Evolutionary conservation across 2,797 vertebrate genomes (phyloP).

Genomic region (Bradypodion pumilum): DNA sequence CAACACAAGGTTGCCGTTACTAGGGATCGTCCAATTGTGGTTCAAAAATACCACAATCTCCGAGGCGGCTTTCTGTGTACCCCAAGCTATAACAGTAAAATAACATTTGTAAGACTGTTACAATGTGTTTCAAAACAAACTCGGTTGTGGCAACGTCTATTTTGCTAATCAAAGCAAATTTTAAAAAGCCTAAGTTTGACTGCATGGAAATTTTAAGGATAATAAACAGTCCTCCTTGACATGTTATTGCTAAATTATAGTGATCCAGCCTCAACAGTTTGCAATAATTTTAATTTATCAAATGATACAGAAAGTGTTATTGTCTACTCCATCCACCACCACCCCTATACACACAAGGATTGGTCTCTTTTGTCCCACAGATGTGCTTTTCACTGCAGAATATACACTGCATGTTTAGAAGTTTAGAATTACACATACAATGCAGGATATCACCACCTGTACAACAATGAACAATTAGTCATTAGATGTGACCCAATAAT

Average conservation of each 20-base stretch:
- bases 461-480: too few relatives aligned
- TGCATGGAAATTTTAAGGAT: neutral
- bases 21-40: too few relatives aligned
- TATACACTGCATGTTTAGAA: neutral
- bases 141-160: neutral
- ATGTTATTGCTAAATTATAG: neutral
- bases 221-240: neutral
- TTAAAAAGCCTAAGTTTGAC: neutral
- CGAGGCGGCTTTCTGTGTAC: too few relatives aligned
- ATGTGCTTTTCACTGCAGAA: neutral
- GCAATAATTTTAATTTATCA: neutral
- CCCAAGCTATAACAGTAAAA: too few relatives aligned
- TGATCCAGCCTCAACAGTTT: neutral
- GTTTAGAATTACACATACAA: too few relatives aligned
- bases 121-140: neutral
- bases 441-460: too few relatives aligned
- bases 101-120: neutral
- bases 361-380: neutral
- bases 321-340: neutral
- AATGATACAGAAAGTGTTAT: neutral
- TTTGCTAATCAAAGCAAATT: constrained; percentile 5
- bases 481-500: too few relatives aligned
- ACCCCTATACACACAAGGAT: neutral
- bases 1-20: too few relatives aligned
- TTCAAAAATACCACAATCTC: too few relatives aligned